Percentiles rank a stretch among this genome's conserved stretches.
Evolutionary conservation across 2,888 invertebrate genomes (phyloP).

Genomic region (Bugula neritina): DNA sequence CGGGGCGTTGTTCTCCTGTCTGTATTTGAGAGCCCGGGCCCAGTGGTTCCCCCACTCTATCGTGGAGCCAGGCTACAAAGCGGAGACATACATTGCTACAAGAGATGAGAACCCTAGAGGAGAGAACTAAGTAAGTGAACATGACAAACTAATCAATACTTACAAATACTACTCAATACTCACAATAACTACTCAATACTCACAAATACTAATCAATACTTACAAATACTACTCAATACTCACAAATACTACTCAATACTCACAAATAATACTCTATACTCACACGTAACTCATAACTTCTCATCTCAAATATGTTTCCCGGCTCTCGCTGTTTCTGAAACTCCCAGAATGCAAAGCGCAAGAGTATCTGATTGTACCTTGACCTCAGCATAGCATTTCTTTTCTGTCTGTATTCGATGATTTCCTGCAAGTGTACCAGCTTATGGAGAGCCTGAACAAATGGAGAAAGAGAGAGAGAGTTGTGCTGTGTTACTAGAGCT

Average conservation of each 20-base stretch:
- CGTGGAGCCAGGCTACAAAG: constrained; percentile 80
- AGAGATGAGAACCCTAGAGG: too few species aligned
- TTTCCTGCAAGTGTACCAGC: constrained; percentile 38
- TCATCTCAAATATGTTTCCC: constrained; percentile 85
- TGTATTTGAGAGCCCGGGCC: constrained; percentile 83
- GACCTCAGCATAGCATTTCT: constrained; percentile 62
- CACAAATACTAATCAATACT: too few species aligned
- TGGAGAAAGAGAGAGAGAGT: background rate
- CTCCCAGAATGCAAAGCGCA: constrained; percentile 93
- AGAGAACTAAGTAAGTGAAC: too few species aligned
- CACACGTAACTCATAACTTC: constrained; percentile 77
- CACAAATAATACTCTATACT: too few species aligned
- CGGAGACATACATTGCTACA: too few species aligned
- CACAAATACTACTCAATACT: too few species aligned
- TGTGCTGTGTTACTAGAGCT: background rate
- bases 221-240: too few species aligned
- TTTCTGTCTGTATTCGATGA: constrained; percentile 42
- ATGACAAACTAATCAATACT: background rate
- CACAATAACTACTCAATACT: background rate
- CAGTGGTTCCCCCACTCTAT: constrained; percentile 99
- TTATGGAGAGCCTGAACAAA: background rate
- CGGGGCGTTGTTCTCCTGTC: constrained; percentile 85
- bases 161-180: background rate
- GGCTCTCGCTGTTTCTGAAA: constrained; percentile 70
- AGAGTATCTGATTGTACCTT: constrained; percentile 82